Evolutionary conservation across 2,113 vertebrate genomes (phyloP).

Genomic region (Theristicus caerulescens): DNA sequence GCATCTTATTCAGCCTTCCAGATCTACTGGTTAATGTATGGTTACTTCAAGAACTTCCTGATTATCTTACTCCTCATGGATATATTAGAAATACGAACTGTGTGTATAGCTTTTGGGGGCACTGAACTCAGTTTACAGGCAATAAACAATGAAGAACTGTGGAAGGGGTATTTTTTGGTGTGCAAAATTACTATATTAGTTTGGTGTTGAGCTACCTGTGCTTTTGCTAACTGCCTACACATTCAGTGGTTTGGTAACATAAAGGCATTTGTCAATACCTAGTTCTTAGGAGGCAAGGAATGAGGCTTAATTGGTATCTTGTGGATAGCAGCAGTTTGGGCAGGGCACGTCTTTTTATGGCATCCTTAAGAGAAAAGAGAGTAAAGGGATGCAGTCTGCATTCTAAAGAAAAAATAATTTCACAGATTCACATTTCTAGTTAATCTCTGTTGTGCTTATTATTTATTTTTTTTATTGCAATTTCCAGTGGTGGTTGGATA

Average conservation of each 20-base stretch:
- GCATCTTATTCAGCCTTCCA: background rate
- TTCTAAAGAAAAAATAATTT: background rate
- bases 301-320: background rate
- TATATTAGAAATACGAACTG: background rate
- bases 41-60: background rate
- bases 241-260: background rate
- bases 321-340: background rate
- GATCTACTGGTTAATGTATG: background rate
- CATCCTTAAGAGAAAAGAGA: background rate
- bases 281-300: background rate
- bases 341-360: background rate
- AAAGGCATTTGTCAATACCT: background rate
- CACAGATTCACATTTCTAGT: background rate
- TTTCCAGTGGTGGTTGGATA: background rate
- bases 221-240: background rate
- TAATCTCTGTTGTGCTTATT: background rate
- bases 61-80: background rate
- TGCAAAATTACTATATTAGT: background rate
- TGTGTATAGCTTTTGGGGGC: fast-evolving
- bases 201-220: background rate
- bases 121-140: background rate
- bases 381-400: background rate
- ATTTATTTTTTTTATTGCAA: background rate
- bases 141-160: background rate
- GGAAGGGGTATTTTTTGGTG: background rate